phyloP scores from a whole-genome alignment of 2,888 invertebrate genomes.

The Pantelozetes paolii region DNA sequence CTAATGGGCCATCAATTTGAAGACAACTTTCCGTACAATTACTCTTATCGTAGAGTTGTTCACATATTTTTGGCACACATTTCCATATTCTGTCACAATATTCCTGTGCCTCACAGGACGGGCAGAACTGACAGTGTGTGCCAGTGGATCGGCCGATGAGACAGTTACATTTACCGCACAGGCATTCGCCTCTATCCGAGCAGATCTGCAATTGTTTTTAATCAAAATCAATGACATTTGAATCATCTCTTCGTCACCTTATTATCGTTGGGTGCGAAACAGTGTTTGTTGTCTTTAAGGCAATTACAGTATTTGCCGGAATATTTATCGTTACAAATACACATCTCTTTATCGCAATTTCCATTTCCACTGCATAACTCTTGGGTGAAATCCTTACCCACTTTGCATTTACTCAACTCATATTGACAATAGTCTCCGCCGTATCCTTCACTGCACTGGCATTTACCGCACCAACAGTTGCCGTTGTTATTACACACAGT shows the following conservation, averaged over 20 bases:
- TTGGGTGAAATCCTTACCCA: neutral
- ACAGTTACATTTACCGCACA: constrained; percentile 35
- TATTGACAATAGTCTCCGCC: constrained; percentile 72
- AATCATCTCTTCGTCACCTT: neutral
- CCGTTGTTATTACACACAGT: constrained; percentile 55
- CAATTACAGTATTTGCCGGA: constrained; percentile 79
- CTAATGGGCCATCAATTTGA: neutral
- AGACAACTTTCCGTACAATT: constrained; percentile 16
- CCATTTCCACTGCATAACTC: constrained; percentile 59
- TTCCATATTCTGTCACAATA: constrained; percentile 20
- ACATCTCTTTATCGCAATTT: constrained; percentile 62
- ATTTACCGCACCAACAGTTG: constrained; percentile 57
- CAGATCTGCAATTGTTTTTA: constrained; percentile 11
- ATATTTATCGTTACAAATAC: constrained; percentile 66
- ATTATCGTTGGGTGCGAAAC: constrained; percentile 58
- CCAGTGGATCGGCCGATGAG: neutral
- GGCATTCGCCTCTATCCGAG: constrained; percentile 23
- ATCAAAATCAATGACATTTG: neutral
- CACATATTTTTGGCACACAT: constrained; percentile 31
- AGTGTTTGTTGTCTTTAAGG: constrained; percentile 67
- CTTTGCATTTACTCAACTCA: constrained; percentile 88
- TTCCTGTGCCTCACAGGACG: constrained; percentile 18
- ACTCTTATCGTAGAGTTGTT: neutral
- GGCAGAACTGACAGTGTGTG: constrained; percentile 33
- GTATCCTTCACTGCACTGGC: constrained; percentile 52